A percentile compares a stretch with the other conserved stretches of the same genome.
Conservation (phyloP, 2,797 vertebrate genomes). For the Sebastes wilsoni region DNA sequence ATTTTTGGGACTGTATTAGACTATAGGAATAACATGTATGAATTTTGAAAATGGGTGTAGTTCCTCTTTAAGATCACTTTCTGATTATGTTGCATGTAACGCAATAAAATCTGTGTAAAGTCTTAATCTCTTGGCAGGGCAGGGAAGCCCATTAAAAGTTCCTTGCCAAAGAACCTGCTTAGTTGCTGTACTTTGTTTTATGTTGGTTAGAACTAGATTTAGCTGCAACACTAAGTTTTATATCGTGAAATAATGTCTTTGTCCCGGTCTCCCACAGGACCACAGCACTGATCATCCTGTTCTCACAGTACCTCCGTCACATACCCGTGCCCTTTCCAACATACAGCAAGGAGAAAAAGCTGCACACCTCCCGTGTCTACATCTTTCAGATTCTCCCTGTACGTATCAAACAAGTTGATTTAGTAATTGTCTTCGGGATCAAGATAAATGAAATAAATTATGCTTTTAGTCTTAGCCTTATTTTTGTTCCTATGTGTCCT, state of each 20-base stretch:
- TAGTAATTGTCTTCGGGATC: not conserved
- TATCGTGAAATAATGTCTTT: not conserved
- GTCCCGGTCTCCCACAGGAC: conserved; percentile 82
- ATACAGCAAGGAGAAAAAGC: conserved; percentile 84
- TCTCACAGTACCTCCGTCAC: conserved; percentile 96
- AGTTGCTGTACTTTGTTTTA: not conserved
- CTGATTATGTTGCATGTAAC: not conserved
- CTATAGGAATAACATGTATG: too few relatives aligned
- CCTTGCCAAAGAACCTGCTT: not conserved
- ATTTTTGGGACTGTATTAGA: too few relatives aligned
- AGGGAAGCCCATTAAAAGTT: conserved; percentile 22
- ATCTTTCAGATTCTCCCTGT: conserved; percentile 97
- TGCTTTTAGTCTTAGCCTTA: not conserved
- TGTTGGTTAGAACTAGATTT: not conserved
- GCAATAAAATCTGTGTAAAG: not conserved
- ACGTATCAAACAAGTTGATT: conserved; percentile 47
- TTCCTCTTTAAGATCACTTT: not conserved
- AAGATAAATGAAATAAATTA: not conserved
- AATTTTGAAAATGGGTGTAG: too few relatives aligned
- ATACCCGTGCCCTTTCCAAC: conserved; percentile 85
- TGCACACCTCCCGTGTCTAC: conserved; percentile 81
- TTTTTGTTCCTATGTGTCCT: not conserved
- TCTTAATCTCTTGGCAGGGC: not conserved
- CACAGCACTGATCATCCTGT: conserved; percentile 89
- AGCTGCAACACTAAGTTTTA: not conserved